A percentile compares a stretch with the other conserved stretches of the same genome.
Evolutionary conservation across 2,797 vertebrate genomes (phyloP).

Genomic region (Enteromius fasciolatus): DNA sequence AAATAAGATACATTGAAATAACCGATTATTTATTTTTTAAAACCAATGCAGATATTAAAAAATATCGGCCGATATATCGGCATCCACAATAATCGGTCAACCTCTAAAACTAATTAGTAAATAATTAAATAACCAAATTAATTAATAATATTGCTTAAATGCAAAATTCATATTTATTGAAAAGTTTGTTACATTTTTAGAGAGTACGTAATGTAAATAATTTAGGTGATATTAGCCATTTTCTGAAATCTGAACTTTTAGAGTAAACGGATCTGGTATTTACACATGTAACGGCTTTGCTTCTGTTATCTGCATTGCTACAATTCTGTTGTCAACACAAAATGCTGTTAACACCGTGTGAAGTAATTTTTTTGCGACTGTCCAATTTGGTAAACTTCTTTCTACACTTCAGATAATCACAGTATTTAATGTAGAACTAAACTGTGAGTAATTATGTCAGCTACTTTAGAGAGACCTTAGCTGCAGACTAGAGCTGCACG

Average conservation of each 20-base stretch:
- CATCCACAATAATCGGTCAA: too few species aligned
- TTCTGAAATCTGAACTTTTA: conserved; percentile 14
- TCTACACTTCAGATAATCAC: background rate
- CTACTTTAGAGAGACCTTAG: background rate
- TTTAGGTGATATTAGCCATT: background rate
- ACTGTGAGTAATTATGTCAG: background rate
- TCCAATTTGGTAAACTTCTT: background rate
- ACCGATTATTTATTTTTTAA: too few species aligned
- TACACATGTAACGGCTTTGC: conserved; percentile 12
- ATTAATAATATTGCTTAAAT: background rate
- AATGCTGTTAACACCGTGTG: background rate
- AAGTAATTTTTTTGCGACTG: background rate
- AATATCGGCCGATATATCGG: too few species aligned
- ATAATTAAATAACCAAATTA: background rate
- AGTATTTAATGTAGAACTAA: background rate
- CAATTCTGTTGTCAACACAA: background rate
- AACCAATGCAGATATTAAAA: too few species aligned
- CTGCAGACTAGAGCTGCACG: background rate
- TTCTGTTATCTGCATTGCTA: background rate
- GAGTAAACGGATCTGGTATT: background rate
- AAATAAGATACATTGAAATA: background rate
- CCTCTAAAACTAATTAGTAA: background rate
- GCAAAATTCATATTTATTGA: background rate
- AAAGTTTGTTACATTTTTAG: background rate
- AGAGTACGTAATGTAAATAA: background rate